A percentile compares a stretch with the other conserved stretches of the same genome.
These are phyloP conservation scores for Ptilonorhynchus violaceus DNA, from an alignment of 2,113 vertebrate species.

Conservation along the genomic window DNA sequence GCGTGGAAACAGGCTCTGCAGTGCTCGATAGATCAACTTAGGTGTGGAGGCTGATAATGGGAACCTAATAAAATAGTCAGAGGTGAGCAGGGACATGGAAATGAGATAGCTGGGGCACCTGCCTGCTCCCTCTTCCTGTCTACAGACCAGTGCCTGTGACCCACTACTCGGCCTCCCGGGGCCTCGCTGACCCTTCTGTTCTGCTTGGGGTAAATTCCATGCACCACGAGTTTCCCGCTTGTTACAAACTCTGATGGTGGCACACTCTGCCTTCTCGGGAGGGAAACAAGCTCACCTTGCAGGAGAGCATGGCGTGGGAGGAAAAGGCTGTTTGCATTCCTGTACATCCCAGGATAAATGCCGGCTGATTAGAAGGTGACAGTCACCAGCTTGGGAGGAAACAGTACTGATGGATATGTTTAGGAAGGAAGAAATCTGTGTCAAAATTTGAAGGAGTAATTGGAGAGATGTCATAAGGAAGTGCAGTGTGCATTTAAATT, in stretches of 20 bases:
- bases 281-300: not conserved
- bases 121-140: not conserved
- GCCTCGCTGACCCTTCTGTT: not conserved
- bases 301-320: not conserved
- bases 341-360: not conserved
- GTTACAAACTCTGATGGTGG: not conserved
- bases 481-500: not conserved
- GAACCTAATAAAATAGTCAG: not conserved
- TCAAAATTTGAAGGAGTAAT: not conserved
- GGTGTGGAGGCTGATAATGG: not conserved
- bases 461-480: not conserved
- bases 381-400: not conserved
- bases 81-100: not conserved
- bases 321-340: not conserved
- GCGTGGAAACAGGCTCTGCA: not conserved
- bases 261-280: not conserved
- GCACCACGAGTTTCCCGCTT: not conserved
- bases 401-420: not conserved
- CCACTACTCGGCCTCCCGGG: rapidly evolving
- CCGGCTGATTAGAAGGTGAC: not conserved
- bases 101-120: not conserved
- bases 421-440: not conserved
- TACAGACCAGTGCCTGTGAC: rapidly evolving
- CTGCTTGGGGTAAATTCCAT: not conserved
- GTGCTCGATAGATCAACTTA: rapidly evolving